Conservation (phyloP, 2,797 vertebrate species). For the Rallus crepitans region DNA sequence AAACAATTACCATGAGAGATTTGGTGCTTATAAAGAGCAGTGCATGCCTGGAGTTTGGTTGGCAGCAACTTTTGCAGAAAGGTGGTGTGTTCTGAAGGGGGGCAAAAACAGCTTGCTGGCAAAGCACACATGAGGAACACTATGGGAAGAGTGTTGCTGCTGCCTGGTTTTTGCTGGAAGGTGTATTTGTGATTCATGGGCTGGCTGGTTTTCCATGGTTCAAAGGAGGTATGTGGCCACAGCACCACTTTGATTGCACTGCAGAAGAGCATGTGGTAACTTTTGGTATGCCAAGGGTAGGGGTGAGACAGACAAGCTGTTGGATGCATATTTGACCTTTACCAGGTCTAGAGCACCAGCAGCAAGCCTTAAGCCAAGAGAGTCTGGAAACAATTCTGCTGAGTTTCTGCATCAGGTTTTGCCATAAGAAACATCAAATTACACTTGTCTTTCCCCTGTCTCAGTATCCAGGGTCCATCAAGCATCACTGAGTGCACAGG, state of each 20-base stretch:
- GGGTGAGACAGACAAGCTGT: neutral
- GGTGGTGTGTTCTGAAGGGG: neutral
- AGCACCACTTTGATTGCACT: neutral
- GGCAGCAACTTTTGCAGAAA: neutral
- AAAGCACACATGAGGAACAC: neutral
- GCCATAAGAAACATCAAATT: neutral
- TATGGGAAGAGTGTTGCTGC: neutral
- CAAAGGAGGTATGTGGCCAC: too few relatives aligned
- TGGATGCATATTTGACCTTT: neutral
- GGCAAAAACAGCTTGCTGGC: neutral
- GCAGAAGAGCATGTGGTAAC: neutral
- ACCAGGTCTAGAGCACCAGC: neutral
- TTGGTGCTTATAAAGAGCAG: neutral
- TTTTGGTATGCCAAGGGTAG: neutral
- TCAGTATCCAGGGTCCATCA: neutral
- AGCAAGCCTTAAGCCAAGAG: neutral
- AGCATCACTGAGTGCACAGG: neutral
- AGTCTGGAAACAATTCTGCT: neutral
- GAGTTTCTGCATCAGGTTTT: neutral
- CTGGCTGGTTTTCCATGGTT: neutral
- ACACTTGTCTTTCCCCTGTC: neutral
- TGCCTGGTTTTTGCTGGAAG: neutral
- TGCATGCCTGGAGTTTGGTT: neutral
- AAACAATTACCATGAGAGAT: neutral
- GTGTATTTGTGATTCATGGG: neutral